These are phyloP conservation scores for Staurois parvus DNA, from an alignment of 2,797 vertebrate genomes.

Conservation along the genomic window DNA sequence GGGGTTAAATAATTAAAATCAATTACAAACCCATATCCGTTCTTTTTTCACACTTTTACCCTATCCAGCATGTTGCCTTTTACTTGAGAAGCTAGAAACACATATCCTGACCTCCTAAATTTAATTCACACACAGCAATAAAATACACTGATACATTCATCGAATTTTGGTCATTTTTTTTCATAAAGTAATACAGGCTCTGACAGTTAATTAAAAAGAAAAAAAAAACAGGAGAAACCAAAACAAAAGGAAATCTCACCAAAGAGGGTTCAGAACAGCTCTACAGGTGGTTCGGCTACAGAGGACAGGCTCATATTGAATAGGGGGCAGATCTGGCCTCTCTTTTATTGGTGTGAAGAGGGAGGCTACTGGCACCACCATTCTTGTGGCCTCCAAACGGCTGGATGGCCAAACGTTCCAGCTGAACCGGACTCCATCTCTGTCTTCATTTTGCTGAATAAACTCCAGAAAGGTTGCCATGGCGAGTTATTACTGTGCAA, in stretches of 20 bases:
- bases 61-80: too few species aligned
- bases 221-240: too few species aligned
- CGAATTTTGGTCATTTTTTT: too few species aligned
- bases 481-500: constrained; percentile 66
- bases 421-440: constrained; percentile 95
- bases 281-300: constrained; percentile 95
- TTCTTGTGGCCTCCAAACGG: constrained; percentile 93
- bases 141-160: too few species aligned
- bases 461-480: constrained; percentile 98
- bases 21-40: too few species aligned
- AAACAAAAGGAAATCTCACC: constrained; percentile 74
- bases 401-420: constrained; percentile 99
- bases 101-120: too few species aligned
- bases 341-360: constrained; percentile 93
- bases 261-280: constrained; percentile 95
- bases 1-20: too few species aligned
- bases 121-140: too few species aligned
- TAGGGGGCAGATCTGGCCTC: constrained; percentile 90
- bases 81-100: too few species aligned
- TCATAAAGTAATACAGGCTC: too few species aligned
- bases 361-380: constrained; percentile 92
- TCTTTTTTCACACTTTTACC: too few species aligned
- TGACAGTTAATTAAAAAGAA: too few species aligned
- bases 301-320: constrained; percentile 95
- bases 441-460: constrained; percentile 95